Evolutionary conservation across 2,113 vertebrate genomes (phyloP), one percentile per base, ranked within the genome.

Genomic region (Vidua macroura): DNA sequence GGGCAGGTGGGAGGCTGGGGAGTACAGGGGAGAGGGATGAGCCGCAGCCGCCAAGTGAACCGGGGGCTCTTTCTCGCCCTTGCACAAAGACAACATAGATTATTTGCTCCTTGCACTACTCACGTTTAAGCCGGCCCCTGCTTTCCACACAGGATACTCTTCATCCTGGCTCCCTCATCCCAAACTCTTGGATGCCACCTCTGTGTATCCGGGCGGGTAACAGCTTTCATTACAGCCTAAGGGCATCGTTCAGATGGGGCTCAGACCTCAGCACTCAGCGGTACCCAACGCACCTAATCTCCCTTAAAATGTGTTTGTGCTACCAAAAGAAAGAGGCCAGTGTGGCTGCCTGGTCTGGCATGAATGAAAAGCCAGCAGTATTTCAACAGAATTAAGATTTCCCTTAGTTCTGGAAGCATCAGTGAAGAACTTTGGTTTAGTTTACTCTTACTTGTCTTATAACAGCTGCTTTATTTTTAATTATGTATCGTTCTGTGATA

Each of bases 1-100:
- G 27, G 13, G 37, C 43, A 7, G 46, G 4, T 1, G 11, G 60
- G 19, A 5, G 21, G 41, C 28, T 18, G 30, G 12, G 37, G 15
- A 28, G 4, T 1, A 19, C 14, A 4, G 72, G 3, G 27, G 7
- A 51, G 11, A 14, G 33, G 64, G 10, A 4, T 23, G 24, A 53
- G 35, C 51, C 5, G 35, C 55, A 13, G 55, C 5, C 1, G 15
- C 25, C 35, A 7, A 25, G 25, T 5, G 33, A 51, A 6, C 19
- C 21, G 0, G 28, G 46, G 11, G 4, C 41, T 16, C 7, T 1
- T n/a, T 5, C 11, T 33, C 0, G 0, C 11, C 52, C 41, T 44
- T 16, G 51, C 10, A 0, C 24, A 3, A 2, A n/a, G 17, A 13
- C 31, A 11, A 3, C 14, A 14, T 22, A 3, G 17, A 3, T 41